Evolutionary conservation across 2,888 invertebrate species (phyloP), one percentile per base, ranked within the genome.

Genomic region (Xestia rhomboidea): DNA sequence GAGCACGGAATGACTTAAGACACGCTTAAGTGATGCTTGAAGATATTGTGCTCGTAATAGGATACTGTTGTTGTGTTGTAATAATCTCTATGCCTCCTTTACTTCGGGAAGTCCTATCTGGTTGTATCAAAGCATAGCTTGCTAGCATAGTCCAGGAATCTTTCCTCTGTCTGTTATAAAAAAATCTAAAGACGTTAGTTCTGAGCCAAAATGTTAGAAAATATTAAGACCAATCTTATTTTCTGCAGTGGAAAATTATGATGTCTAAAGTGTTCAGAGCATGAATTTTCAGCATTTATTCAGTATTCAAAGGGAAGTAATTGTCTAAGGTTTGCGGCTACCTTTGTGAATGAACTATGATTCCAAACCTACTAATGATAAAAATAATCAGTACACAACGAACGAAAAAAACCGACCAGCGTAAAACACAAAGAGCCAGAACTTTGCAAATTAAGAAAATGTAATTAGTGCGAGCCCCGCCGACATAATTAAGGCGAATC

Each of bases 371-470:
- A 57, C 27, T n/a, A 24, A 30, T 21, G 41, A 18, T 64, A 60
- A 1, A 24, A 51, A 72, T n/a, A 79, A 81, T 73, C 38, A 15
- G 46, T n/a, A 63, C 60, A 63, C 38, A 34, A 73, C 67, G 77
- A 75, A 68, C 18, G 18, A 49, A 83, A 88, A 82, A 84, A 75
- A 76, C 38, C 38, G 54, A 72, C 49, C 75, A 80, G 64, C 68
- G 41, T 64, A 73, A 76, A 86, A 84, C 86, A 82, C 82, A 81
- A 85, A 87, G 82, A 87, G 69, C 54, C 79, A 84, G 89, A 90
- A 96, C 93, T 96, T 96, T 95, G 94, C 95, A 95, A 96, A 96
- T 96, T 96, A 96, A 96, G 96, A 96, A 96, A 96, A 96, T 95
- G 96, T 96, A 96, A 96, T 96, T 96, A 96, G 96, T 93, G 89